Conservation (phyloP, 2,888 invertebrate genomes). For the Myopa tessellatipennis region DNA sequence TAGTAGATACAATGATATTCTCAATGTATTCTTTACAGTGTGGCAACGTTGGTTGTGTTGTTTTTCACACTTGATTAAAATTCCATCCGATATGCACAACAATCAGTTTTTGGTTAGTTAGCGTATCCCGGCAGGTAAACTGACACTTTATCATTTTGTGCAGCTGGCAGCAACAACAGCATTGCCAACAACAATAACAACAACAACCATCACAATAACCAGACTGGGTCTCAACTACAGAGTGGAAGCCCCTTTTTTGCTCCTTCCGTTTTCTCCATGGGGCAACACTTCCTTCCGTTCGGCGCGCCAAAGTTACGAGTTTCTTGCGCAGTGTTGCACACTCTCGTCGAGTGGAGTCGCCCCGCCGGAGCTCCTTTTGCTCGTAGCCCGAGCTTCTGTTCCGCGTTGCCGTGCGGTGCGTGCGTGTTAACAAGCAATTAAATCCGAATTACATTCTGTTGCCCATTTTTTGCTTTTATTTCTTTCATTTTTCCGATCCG, state of each 20-base stretch:
- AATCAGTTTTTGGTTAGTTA: constrained; percentile 38
- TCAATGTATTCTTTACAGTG: constrained; percentile 1
- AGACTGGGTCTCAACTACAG: neutral
- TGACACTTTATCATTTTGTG: constrained; percentile 39
- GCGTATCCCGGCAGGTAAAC: constrained; percentile 38
- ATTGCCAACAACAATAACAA: constrained; percentile 4
- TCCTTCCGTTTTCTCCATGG: constrained; percentile 13
- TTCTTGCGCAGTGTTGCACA: constrained; percentile 31
- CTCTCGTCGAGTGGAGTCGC: neutral
- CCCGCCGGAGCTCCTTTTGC: neutral
- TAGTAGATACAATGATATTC: neutral
- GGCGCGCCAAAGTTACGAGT: constrained; percentile 26
- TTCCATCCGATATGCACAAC: constrained; percentile 37
- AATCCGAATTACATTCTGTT: constrained; percentile 49
- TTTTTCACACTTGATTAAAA: constrained; percentile 40
- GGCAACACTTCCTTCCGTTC: constrained; percentile 38
- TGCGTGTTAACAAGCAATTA: constrained; percentile 55
- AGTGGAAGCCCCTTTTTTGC: neutral
- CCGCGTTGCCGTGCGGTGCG: constrained; percentile 16
- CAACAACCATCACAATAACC: neutral
- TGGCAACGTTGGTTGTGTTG: constrained; percentile 4
- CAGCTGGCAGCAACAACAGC: constrained; percentile 19
- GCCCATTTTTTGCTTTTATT: constrained; percentile 22
- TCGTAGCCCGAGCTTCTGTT: too few relatives aligned
- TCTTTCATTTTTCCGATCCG: constrained; percentile 7